A percentile compares a stretch with the other conserved stretches of the same genome.
These are phyloP conservation scores for Oeneis ivallda DNA, from an alignment of 2,888 invertebrate species.

Conservation along the genomic window DNA sequence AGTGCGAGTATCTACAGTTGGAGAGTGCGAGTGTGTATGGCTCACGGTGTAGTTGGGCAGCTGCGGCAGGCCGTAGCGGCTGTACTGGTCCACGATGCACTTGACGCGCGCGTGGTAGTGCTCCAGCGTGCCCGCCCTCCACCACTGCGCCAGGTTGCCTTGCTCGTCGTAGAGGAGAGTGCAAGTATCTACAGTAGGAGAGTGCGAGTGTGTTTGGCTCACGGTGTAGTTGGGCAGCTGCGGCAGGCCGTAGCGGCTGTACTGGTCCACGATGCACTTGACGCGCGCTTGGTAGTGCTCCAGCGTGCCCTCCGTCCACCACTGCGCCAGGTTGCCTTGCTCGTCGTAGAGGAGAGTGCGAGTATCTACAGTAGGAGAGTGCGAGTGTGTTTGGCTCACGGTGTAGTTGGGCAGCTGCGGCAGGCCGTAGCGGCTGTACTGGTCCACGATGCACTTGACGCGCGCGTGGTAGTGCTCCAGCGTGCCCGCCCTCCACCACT, in stretches of 20 bases:
- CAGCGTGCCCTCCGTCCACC: slow-evolving; percentile 88
- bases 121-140: slow-evolving; percentile 85
- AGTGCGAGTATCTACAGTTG: too few relatives aligned
- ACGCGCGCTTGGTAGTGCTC: slow-evolving; percentile 85
- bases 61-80: slow-evolving; percentile 84
- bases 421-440: slow-evolving; percentile 85
- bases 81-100: slow-evolving; percentile 88
- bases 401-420: slow-evolving; percentile 84
- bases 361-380: too few relatives aligned
- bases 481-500: slow-evolving; percentile 89
- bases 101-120: slow-evolving; percentile 86
- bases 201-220: too few relatives aligned
- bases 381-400: slow-evolving; percentile 53
- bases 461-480: slow-evolving; percentile 85
- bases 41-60: slow-evolving; percentile 83
- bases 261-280: slow-evolving; percentile 88
- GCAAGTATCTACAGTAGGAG: too few relatives aligned
- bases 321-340: slow-evolving; percentile 88
- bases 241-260: slow-evolving; percentile 84
- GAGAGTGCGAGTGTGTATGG: too few relatives aligned
- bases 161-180: slow-evolving; percentile 92
- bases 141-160: slow-evolving; percentile 90
- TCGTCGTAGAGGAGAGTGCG: too few relatives aligned
- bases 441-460: slow-evolving; percentile 87
- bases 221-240: slow-evolving; percentile 84